Evolutionary conservation across 2,113 vertebrate genomes (phyloP).

Genomic region (Promerops cafer): DNA sequence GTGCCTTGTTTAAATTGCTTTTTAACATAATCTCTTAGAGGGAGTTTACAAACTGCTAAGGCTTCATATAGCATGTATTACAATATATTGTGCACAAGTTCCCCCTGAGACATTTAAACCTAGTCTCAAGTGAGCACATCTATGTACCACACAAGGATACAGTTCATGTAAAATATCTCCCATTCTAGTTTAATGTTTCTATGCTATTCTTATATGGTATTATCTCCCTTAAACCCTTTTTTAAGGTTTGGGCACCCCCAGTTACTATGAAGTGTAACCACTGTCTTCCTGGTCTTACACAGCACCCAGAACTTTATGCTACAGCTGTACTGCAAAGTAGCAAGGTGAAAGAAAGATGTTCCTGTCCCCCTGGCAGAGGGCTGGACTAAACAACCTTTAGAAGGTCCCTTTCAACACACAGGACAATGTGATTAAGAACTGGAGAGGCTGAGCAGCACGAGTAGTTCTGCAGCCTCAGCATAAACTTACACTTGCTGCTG

Average conservation of each 20-base stretch:
- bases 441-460: neutral
- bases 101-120: neutral
- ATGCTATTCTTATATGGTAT: neutral
- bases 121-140: neutral
- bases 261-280: neutral
- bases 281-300: neutral
- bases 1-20: neutral
- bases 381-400: neutral
- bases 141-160: neutral
- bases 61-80: neutral
- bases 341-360: neutral
- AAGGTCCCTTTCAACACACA: neutral
- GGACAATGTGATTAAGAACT: neutral
- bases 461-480: neutral
- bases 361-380: neutral
- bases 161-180: neutral
- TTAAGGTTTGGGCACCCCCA: neutral
- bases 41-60: neutral
- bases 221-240: neutral
- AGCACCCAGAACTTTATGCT: neutral
- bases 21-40: neutral
- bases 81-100: neutral
- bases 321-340: neutral
- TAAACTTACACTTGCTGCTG: neutral
- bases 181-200: neutral